Conservation (phyloP, 2,888 invertebrate species). For the Orthosia gothica region DNA sequence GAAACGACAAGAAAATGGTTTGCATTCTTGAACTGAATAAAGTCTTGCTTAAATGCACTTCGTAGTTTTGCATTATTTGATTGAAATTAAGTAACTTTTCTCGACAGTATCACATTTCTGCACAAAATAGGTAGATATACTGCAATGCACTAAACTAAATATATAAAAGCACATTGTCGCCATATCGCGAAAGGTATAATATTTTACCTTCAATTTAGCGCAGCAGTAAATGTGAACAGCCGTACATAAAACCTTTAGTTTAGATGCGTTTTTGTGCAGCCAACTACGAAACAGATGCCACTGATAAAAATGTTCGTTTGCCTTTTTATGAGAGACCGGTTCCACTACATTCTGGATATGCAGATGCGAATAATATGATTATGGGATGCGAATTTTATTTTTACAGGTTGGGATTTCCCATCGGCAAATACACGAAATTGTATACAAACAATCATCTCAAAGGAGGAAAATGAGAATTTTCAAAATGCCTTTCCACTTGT, state of each 20-base stretch:
- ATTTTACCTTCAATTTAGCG: slow-evolving; percentile 35
- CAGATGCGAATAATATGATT: slow-evolving; percentile 45
- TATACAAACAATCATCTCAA: no score
- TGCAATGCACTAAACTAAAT: background rate
- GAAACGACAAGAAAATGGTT: background rate
- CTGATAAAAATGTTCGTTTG: slow-evolving; percentile 51
- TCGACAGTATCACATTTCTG: background rate
- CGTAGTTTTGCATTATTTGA: background rate
- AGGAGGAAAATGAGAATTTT: no score
- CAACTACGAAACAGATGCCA: slow-evolving; percentile 39
- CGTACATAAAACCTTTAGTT: slow-evolving; percentile 45
- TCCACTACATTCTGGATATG: slow-evolving; percentile 39
- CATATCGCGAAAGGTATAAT: background rate
- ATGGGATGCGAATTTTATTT: slow-evolving; percentile 8
- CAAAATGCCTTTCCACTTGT: no score
- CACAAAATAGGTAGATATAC: background rate
- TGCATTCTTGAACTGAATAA: background rate
- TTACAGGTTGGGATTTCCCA: no score
- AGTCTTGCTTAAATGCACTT: background rate
- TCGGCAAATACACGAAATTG: no score
- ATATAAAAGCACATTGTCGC: background rate
- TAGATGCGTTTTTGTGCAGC: slow-evolving; percentile 47
- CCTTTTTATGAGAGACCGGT: slow-evolving; percentile 48
- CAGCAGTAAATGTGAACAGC: slow-evolving; percentile 33
- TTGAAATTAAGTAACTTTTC: background rate